Evolutionary conservation across 2,797 vertebrate species (phyloP).

Genomic region (Chaenodraco wilsoni): DNA sequence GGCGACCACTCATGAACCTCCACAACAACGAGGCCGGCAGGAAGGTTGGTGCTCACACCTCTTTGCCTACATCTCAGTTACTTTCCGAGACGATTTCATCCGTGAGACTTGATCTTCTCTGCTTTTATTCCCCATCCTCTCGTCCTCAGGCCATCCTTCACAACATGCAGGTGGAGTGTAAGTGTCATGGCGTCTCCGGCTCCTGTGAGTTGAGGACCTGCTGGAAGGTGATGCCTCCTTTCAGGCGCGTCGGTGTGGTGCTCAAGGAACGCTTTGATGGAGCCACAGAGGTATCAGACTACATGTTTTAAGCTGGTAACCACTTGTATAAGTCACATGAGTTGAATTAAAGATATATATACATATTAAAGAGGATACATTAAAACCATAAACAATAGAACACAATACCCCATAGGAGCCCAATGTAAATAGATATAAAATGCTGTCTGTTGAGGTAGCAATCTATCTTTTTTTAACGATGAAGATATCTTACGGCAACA

Average conservation of each 20-base stretch:
- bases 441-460: no score
- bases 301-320: conserved; percentile 1
- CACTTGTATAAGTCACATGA: neutral
- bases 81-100: neutral
- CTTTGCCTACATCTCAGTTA: neutral
- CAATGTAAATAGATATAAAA: no score
- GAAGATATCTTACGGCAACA: no score
- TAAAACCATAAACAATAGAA: no score
- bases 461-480: no score
- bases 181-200: conserved; percentile 84
- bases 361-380: no score
- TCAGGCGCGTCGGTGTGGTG: conserved; percentile 77
- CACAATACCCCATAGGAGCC: no score
- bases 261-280: conserved; percentile 86
- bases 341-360: neutral
- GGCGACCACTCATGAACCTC: conserved; percentile 82
- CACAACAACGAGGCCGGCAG: conserved; percentile 86
- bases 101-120: neutral
- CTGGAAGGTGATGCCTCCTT: conserved; percentile 88
- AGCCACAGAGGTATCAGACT: conserved; percentile 80
- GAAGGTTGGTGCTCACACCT: conserved; percentile 70
- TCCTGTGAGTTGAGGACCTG: conserved; percentile 85
- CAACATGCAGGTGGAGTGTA: conserved; percentile 86
- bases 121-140: neutral
- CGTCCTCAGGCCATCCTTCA: conserved; percentile 83